Base-by-base conservation (phyloP, 2,888 invertebrate species). In the Metacarcinus magister region DNA sequence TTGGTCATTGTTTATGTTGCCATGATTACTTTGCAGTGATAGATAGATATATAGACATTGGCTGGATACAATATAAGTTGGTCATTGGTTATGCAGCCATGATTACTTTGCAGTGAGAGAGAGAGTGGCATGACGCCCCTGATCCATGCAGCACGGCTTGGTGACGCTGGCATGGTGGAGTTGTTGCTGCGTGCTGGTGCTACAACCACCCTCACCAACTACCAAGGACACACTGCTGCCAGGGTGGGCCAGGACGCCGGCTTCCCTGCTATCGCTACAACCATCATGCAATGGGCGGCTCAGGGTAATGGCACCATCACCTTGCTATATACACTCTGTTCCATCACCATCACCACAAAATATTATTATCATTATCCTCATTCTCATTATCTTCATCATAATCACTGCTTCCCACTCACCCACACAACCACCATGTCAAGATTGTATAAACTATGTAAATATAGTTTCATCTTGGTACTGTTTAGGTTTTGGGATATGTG, bases 91-190 rank as follows among this genome's bases (percentile, higher is more conserved):
- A 75, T 94, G 13, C 7, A 44, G 19, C 92, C 54, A 75, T 28
- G 28, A 1, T 75, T 75, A 28, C 23, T 44, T 90, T 94, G 10
- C 89, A 96, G 96, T 90, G 98, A 97, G 97, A 97, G 97, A 5
- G 97, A 97, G 89, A 97, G 97, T 92, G 97, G 97, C 10, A 97
- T 97, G 96, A 98, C 98, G 4, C 98, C 98, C 5, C 97, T 98
- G 94, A 97, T 98, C 97, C 97, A 97, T 96, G 97, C 98, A 23
- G 97, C 96, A 67, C 95, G 94, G n/a, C 90, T 95, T 97, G 54
- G 97, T 0, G 97, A 98, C 97, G 97, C 97, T 96, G 97, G 97
- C 92, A 97, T 97, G 93, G 97, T 97, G 7, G 97, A 97, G 96
- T 97, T 97, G 7, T 97, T 98, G 94, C 97, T 98, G 0, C 97